Conservation (phyloP, 2,113 vertebrate species). For the Coreoperca whiteheadi region DNA sequence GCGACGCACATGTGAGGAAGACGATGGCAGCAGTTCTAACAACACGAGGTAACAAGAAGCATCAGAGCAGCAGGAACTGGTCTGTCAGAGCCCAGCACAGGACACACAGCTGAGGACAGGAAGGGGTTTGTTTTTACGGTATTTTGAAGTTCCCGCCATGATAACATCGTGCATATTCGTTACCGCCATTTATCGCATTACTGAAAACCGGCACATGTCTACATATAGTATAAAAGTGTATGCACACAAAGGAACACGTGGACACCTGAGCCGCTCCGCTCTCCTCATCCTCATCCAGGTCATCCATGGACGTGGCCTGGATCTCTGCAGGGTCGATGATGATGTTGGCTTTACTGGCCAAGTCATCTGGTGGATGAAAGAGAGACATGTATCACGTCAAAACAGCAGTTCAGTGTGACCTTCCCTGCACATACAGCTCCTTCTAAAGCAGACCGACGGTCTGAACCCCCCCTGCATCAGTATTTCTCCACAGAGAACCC, state of each 20-base stretch:
- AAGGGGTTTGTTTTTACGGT: too few species aligned
- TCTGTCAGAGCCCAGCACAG: too few species aligned
- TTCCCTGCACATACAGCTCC: background rate
- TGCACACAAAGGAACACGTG: background rate
- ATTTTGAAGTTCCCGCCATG: too few species aligned
- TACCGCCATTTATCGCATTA: too few species aligned
- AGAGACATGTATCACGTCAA: background rate
- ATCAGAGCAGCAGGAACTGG: too few species aligned
- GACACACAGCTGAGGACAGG: too few species aligned
- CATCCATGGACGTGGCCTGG: conserved; percentile 94
- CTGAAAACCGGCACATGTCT: too few species aligned
- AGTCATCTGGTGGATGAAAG: conserved; percentile 86
- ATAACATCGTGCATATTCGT: too few species aligned
- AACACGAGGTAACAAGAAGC: too few species aligned
- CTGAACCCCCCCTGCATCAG: background rate
- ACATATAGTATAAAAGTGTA: too few species aligned
- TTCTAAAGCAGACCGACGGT: background rate
- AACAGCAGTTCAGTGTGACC: background rate
- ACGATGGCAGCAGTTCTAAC: too few species aligned
- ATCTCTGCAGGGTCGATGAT: conserved; percentile 95
- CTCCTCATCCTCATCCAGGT: conserved; percentile 95
- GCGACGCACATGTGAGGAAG: too few species aligned
- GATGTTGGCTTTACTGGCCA: conserved; percentile 95
- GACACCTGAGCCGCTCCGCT: conserved; percentile 88
- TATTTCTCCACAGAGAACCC: background rate